A percentile compares a stretch with the other conserved stretches of the same genome.
phyloP scores from a whole-genome alignment of 2,113 vertebrate genomes.

The Furnarius figulus region DNA sequence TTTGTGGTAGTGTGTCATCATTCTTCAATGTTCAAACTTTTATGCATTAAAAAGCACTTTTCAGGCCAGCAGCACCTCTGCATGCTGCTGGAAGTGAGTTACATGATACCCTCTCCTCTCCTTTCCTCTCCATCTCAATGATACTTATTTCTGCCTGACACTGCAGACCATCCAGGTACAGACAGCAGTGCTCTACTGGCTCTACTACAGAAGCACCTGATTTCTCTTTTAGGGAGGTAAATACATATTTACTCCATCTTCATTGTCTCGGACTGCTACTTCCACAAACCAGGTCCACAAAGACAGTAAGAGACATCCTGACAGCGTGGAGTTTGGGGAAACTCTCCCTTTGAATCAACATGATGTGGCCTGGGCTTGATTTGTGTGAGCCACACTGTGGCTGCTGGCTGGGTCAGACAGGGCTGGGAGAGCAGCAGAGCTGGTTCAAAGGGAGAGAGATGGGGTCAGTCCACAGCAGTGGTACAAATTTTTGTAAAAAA shows the following conservation, averaged over 20 bases:
- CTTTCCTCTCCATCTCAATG: not conserved
- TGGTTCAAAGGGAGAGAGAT: not conserved
- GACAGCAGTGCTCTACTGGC: not conserved
- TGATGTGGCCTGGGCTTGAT: not conserved
- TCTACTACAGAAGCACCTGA: not conserved
- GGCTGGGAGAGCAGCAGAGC: not conserved
- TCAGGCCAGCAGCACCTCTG: not conserved
- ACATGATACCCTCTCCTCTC: not conserved
- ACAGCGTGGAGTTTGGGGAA: not conserved
- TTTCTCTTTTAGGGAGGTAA: not conserved
- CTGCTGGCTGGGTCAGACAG: not conserved
- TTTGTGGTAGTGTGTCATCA: not conserved
- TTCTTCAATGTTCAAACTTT: not conserved
- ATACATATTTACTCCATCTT: not conserved
- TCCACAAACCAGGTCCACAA: not conserved
- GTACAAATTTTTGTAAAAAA: not conserved
- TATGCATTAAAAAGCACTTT: not conserved
- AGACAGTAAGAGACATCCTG: not conserved
- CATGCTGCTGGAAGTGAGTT: not conserved
- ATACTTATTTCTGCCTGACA: too few species aligned
- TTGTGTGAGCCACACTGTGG: accelerated
- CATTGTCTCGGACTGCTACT: not conserved
- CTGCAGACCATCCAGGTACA: too few species aligned
- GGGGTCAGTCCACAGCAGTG: not conserved
- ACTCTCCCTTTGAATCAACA: not conserved